A percentile compares a stretch with the other conserved stretches of the same genome.
phyloP scores from a whole-genome alignment of 37 sponge, comb jelly and placozoan species.

The Hexactinellida sp. region DNA sequence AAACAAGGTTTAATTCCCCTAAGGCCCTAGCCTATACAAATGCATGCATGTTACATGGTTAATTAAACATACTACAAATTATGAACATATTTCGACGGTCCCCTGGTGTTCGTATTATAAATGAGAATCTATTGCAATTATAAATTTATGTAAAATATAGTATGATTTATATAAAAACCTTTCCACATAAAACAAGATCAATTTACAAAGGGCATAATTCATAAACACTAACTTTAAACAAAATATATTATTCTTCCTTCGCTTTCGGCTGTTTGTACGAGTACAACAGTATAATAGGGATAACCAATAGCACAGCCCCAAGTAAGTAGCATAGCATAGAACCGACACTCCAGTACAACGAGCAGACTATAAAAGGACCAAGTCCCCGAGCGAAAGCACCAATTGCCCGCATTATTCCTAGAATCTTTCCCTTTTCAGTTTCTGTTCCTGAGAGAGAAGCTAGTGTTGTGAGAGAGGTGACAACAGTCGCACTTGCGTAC shows the following conservation, averaged over 20 bases:
- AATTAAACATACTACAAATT: too few relatives aligned
- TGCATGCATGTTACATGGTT: too few relatives aligned
- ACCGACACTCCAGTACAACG: constrained; percentile 71
- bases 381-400: constrained; percentile 71
- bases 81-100: too few relatives aligned
- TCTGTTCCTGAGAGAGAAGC: constrained; percentile 36
- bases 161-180: too few relatives aligned
- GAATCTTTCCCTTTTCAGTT: constrained; percentile 70
- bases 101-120: too few relatives aligned
- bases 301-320: constrained; percentile 37
- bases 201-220: too few relatives aligned
- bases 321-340: constrained; percentile 54
- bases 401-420: constrained; percentile 79
- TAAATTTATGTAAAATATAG: too few relatives aligned
- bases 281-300: constrained; percentile 26
- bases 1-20: too few relatives aligned
- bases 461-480: not conserved
- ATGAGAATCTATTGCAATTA: too few relatives aligned
- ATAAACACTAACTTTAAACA: not conserved
- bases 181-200: too few relatives aligned
- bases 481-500: constrained; percentile 15
- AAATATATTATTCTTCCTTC: not conserved
- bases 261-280: not conserved
- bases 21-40: too few relatives aligned
- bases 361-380: constrained; percentile 66